Base-by-base conservation (phyloP, 2,888 invertebrate species). In the Heteropelma amictum region DNA sequence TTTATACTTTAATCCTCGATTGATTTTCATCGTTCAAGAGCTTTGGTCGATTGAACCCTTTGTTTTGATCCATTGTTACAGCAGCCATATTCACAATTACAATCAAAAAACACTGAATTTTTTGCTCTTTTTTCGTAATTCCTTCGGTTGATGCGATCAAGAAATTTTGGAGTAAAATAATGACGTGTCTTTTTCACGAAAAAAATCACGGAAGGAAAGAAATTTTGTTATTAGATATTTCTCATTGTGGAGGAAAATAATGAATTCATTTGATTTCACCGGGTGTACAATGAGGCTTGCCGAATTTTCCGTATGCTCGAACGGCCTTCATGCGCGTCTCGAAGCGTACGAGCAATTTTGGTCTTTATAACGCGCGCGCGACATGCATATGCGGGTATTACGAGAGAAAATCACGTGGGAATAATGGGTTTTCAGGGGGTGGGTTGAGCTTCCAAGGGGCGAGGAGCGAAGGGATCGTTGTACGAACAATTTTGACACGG, bases 361-460 rank as follows among this genome's bases (percentile, higher is more conserved):
- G 19, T 65, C 42, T 38, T 45, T 33, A 42, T 30, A 45, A 56
- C 28, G 56, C 28, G 35, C 26, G n/a, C n/a, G n/a, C 33, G 54
- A 65, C 33, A 38, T 40, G 45, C 47, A 26, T 60, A 58, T 58
- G 60, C 42, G 72, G 28, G 26, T 21, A 56, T 61, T 49, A 65
- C 49, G 47, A 26, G 70, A 61, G 60, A 38, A 47, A 64, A 49
- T 67, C 54, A 33, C 60, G 68, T 42, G 53, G 53, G 47, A 51
- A 67, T 64, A 60, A 70, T 69, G 64, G 51, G 47, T 61, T 69
- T 70, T 53, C 21, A 28, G 23, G 49, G 40, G 60, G 40, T 42
- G 49, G 58, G 21, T 35, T 19, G 54, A 56, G 23, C 35, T 17
- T 23, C n/a, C 14, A 38, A 21, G 38, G n/a, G 23, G 33, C 8